Evolutionary conservation across 2,113 vertebrate genomes (phyloP), one percentile per base, ranked within the genome.

Genomic region (Steatornis caripensis): DNA sequence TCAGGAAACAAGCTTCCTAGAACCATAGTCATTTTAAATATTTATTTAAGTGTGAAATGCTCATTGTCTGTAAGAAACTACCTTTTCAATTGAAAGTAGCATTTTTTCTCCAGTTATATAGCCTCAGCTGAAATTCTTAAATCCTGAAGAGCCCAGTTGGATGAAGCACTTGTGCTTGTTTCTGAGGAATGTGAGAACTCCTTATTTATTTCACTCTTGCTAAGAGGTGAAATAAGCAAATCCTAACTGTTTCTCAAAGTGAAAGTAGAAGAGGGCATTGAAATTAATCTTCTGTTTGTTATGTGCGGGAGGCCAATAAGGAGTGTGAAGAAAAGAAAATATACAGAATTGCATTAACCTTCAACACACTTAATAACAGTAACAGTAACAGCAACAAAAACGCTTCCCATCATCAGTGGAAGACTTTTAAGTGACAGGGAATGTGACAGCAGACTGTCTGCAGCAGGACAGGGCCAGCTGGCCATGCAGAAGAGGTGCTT

Each of bases 401-500:
- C 30, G 36, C 34, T 75, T 84, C n/a, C 14, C 30, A 70, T 68
- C 16, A 61, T 8, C 45, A 76, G 48, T 57, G 46, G 77, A 70
- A 81, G 49, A 34, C n/a, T 74, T 66, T 39, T 81, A 77, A 84
- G 69, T 15, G 9, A n/a, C 32, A 16, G 23, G 11, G 51, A 32
- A n/a, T 37, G 27, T 57, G 55, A 32, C 55, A 66, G 60, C 51
- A 72, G 64, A 39, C n/a, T 8, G 32, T 46, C 17, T 0, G 0
- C 1, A 6, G 51, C 60, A 51, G 5, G 3, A 41, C 19, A 45
- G 39, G n/a, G 39, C 23, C 0, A 0, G 3, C 37, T 48, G 79
- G 36, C 26, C 9, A 0, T 79, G 23, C 46, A 36, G 58, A 46
- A 78, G 64, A 49, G 41, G 37, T 65, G 51, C 43, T 88, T 57